Evolutionary conservation across 2,113 vertebrate species (phyloP), one percentile per base, ranked within the genome.

Genomic region (Capreolus pygargus): DNA sequence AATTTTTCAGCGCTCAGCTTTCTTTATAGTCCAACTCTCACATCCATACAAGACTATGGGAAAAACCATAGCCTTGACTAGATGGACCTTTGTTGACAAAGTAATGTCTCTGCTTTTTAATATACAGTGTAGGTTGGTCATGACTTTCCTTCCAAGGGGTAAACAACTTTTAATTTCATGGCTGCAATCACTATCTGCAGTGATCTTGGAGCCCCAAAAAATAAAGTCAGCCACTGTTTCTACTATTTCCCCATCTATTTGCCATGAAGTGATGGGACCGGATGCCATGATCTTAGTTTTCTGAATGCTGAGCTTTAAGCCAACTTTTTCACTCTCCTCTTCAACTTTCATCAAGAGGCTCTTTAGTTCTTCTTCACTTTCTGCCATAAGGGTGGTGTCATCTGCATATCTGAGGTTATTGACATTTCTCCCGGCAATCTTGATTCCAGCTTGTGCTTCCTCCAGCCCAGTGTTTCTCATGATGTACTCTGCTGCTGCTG

Each of bases 1-100:
- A 67, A 19, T 67, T 67, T 33, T 67, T 67, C 0, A 0, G 61
- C 0, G 0, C 33, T 67, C 33, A 67, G 16, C 33, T 17, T 67
- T n/a, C 33, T 67, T 67, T 8, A 67, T 0, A n/a, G 61, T 67
- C 16, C 61, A 67, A n/a, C 16, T 67, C 16, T 67, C 33, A 67
- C 33, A 67, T 67, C 3, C 33, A 67, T n/a, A 7, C 33, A 64
- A 17, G 61, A 64, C 15, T 0, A 64, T 3, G 2, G 61, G 33
- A 64, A 64, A n/a, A 64, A 64, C 61, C 61, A n/a, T 17, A 64
- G 3, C 30, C 61, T 64, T n/a, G 61, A 64, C 33, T n/a, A 64
- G 61, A 19, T 1, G 0, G 33, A 64, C 61, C 33, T 64, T n/a
- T 4, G 33, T 17, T n/a, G 16, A 0, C 33, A 64, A 64, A 64